Evolutionary conservation across 1,140 invertebrate species (phyloP), one percentile per base, ranked within the genome.

Genomic region (Phymastichus coffea): DNA sequence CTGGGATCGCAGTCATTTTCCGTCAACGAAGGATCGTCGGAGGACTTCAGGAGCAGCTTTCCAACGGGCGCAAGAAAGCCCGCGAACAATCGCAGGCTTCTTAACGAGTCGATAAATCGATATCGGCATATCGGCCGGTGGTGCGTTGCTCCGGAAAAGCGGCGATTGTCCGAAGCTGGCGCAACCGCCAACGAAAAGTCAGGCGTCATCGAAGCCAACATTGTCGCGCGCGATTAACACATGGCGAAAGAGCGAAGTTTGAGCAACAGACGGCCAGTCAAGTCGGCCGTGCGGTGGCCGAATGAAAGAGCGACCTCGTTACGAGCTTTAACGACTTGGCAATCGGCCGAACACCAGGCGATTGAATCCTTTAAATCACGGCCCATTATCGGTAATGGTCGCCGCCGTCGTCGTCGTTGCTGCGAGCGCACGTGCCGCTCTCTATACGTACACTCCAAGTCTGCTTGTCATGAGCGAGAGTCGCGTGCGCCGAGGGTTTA

Each of bases 401-500:
- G 14, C 33, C n/a, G n/a, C n/a, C n/a, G n/a, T n/a, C n/a, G n/a
- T n/a, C n/a, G n/a, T n/a, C n/a, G n/a, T n/a, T n/a, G n/a, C n/a
- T n/a, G 23, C 9, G 17, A 26, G 59, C 48, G n/a, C 59, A 48
- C 59, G 59, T 61, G 57, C 57, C 48, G 38, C 25, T 26, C n/a
- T 14, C 9, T 17, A 19, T 19, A 38, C 22, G 19, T 15, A 23
- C 12, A 43, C 23, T 8, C 19, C 22, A 20, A n/a, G 9, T 6
- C 15, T 14, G 23, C 12, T 15, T n/a, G 22, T 6, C 44, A n/a
- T 23, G 35, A 43, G 49, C 58, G 43, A 61, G 54, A 61, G 58
- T 61, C 58, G 51, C 58, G 58, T 61, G 58, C 33, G 10, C 58
- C n/a, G n/a, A n/a, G n/a, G n/a, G n/a, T n/a, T n/a, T n/a, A n/a